A percentile compares a stretch with the other conserved stretches of the same genome.
These are phyloP conservation scores for Garrulus glandarius DNA, from an alignment of 2,797 vertebrate species.

Conservation along the genomic window DNA sequence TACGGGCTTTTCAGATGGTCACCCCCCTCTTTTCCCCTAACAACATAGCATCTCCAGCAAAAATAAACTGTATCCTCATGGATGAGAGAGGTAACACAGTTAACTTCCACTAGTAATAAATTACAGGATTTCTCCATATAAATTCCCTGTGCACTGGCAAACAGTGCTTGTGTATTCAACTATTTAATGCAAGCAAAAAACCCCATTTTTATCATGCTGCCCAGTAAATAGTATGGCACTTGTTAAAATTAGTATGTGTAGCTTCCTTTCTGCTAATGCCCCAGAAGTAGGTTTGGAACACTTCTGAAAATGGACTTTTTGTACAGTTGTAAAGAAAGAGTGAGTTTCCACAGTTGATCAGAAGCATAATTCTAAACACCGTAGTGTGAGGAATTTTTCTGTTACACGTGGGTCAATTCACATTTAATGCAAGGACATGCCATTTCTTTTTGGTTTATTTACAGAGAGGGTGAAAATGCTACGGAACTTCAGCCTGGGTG, in stretches of 20 bases:
- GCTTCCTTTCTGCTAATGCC: constrained; percentile 51
- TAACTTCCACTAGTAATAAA: constrained; percentile 6
- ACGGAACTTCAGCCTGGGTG: neutral
- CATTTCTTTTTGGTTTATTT: constrained; percentile 35
- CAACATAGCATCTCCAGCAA: constrained; percentile 2
- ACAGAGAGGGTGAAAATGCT: constrained; percentile 27
- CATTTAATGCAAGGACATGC: constrained; percentile 42
- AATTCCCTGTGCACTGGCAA: constrained; percentile 33
- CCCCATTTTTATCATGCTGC: constrained; percentile 28
- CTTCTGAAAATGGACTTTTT: neutral
- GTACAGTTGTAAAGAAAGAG: neutral
- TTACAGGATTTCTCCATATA: constrained; percentile 34
- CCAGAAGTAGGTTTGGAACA: neutral
- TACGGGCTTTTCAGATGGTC: neutral
- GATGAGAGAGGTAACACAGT: constrained; percentile 10
- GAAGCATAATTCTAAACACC: neutral
- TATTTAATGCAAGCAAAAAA: constrained; percentile 14
- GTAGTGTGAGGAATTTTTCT: neutral
- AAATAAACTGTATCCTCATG: neutral
- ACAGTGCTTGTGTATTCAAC: constrained; percentile 33
- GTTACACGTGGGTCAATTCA: neutral
- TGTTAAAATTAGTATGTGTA: constrained; percentile 11
- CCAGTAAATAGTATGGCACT: constrained; percentile 43
- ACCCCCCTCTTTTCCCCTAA: neutral
- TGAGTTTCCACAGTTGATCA: neutral